Evolutionary conservation across 2,797 vertebrate species (phyloP), one percentile per base, ranked within the genome.

Genomic region (Sebastes minor): DNA sequence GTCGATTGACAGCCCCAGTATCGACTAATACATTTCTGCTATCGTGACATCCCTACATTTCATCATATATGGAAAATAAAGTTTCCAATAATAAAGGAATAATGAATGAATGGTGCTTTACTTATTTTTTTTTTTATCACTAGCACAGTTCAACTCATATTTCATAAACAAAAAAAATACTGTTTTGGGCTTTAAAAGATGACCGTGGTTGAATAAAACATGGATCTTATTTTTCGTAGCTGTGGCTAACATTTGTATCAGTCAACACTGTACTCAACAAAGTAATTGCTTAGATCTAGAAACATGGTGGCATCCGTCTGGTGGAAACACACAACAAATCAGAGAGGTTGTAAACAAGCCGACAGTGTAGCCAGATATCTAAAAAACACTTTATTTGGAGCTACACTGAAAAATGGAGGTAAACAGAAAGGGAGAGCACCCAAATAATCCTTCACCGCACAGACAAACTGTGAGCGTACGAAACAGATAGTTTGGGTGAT

Each of bases 341-440:
- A 63, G 25, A 52, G n/a, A 60, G 30, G 55, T 30, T 30, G 55
- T 62, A 74, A 63, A 64, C 20, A 25, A 57, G 75, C 46, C 20
- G 27, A 27, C 30, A n/a, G 13, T 2, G 20, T 13, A 13, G 62
- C 32, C 25, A 56, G 33, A 33, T 32, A 60, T 35, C 42, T 14
- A 20, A 68, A 23, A 60, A 27, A 5, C 55, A 38, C 30, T 64
- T 55, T 25, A 67, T 38, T 53, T 46, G 52, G 52, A 56, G 30
- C 30, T 56, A 16, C 49, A 23, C 57, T 32, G 62, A 67, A 27
- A 68, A 61, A 53, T 53, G 38, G 12, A 66, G 18, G 56, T 33
- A 53, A 78, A 74, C 32, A 73, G 22, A 63, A 16, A 69, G 7
- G 2, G 28, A 35, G 23, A n/a, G 32, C 67, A 20, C 3, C 60